Percentiles rank a stretch among this genome's conserved stretches.
Conservation (phyloP, 1,140 invertebrate species). For the Drusus annulatus region DNA sequence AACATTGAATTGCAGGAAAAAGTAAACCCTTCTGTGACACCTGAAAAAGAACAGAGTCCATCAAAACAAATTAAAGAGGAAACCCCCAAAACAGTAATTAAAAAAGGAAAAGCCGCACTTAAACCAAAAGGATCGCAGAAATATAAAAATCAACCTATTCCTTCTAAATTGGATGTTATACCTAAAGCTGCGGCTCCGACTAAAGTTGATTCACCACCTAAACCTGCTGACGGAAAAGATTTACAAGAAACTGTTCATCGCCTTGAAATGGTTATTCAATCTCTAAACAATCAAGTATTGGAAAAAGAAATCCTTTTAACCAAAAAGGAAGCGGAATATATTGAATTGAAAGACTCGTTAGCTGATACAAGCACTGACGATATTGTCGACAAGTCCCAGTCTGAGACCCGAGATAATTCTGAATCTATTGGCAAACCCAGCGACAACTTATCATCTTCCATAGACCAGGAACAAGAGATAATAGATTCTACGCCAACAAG, state of each 20-base stretch:
- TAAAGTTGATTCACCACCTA: constrained; percentile 30
- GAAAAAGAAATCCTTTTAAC: constrained; percentile 67
- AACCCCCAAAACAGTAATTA: constrained; percentile 12
- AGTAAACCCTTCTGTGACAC: constrained; percentile 61
- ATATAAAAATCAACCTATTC: constrained; percentile 28
- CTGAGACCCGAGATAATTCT: not conserved
- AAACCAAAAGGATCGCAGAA: constrained; percentile 45
- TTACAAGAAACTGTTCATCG: constrained; percentile 56
- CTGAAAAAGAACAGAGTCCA: constrained; percentile 35
- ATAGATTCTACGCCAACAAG: not conserved
- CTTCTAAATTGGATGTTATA: not conserved
- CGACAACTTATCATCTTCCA: not conserved
- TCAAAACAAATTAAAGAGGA: constrained; percentile 39
- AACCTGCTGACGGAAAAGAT: constrained; percentile 40
- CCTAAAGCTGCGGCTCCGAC: too few relatives aligned
- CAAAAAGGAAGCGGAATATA: constrained; percentile 61
- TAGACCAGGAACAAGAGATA: constrained; percentile 12
- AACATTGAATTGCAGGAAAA: constrained; percentile 74
- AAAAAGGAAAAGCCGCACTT: constrained; percentile 33
- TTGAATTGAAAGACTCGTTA: constrained; percentile 51
- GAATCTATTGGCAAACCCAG: not conserved
- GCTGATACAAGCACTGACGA: constrained; percentile 27
- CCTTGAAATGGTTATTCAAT: constrained; percentile 65
- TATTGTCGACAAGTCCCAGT: not conserved
- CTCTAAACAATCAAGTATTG: constrained; percentile 69